Percentiles rank a stretch among this genome's conserved stretches.
Evolutionary conservation across 1,140 invertebrate genomes (phyloP).

Genomic region (Sweltsa coloradensis): DNA sequence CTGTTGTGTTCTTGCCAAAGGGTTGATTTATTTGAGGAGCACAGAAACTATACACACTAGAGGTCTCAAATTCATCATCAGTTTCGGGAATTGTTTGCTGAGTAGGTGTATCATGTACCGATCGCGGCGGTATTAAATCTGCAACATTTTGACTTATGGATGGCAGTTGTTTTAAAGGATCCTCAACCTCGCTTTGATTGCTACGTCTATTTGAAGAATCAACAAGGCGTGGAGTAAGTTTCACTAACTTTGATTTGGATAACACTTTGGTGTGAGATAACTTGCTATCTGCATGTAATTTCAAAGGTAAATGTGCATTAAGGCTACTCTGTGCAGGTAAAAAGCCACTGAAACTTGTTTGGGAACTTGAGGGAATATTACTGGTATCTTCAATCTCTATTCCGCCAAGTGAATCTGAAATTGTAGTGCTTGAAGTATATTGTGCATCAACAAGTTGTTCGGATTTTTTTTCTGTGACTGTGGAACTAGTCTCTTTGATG

Average conservation of each 20-base stretch:
- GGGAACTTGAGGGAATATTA: constrained; percentile 23
- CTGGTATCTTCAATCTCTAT: constrained; percentile 35
- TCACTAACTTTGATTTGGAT: neutral
- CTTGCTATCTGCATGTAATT: constrained; percentile 32
- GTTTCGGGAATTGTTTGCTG: too few species aligned
- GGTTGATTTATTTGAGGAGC: too few species aligned
- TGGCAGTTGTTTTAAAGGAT: constrained; percentile 8
- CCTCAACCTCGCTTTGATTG: constrained; percentile 24
- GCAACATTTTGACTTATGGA: too few species aligned
- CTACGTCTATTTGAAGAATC: constrained; percentile 1
- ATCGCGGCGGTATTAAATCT: too few species aligned
- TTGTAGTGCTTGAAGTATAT: neutral
- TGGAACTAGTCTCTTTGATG: neutral
- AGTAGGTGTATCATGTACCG: too few species aligned
- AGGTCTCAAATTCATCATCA: too few species aligned
- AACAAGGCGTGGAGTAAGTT: constrained; percentile 24
- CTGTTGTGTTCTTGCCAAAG: too few species aligned
- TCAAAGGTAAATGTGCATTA: constrained; percentile 20
- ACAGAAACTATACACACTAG: too few species aligned
- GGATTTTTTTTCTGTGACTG: constrained; percentile 13
- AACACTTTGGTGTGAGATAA: too few species aligned
- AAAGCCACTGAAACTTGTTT: constrained; percentile 1
- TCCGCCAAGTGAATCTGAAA: constrained; percentile 17
- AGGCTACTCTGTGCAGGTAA: constrained; percentile 16
- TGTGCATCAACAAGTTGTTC: neutral